phyloP scores from a whole-genome alignment of 1,140 invertebrate species.

The Temnothorax nylanderi region DNA sequence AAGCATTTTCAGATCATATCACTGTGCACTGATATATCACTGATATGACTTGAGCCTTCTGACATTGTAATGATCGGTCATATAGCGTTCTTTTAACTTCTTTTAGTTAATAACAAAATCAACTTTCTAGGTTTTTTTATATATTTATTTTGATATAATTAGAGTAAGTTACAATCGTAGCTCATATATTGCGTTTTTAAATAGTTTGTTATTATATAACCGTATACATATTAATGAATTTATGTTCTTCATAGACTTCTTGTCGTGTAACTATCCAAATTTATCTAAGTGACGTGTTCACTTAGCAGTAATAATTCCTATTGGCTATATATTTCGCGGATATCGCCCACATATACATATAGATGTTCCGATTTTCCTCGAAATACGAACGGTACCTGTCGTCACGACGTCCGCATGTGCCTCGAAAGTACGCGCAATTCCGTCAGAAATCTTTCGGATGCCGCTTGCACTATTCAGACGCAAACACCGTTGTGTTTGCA shows the following conservation, averaged over 20 bases:
- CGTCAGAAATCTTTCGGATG: slow-evolving; percentile 27
- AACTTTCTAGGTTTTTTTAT: too few relatives aligned
- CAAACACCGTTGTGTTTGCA: slow-evolving; percentile 68
- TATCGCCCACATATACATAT: slow-evolving; percentile 61
- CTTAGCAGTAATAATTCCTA: slow-evolving; percentile 26
- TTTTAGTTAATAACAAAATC: neutral
- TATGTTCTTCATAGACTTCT: neutral
- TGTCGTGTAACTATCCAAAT: slow-evolving; percentile 61
- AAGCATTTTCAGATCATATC: neutral
- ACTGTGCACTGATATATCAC: neutral
- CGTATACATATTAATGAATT: neutral
- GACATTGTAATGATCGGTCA: neutral
- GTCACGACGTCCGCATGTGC: neutral
- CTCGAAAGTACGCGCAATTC: slow-evolving; percentile 29
- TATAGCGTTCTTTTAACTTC: neutral
- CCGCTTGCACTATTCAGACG: neutral
- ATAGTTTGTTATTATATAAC: neutral
- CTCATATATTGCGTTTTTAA: neutral
- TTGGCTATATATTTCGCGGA: slow-evolving; percentile 56
- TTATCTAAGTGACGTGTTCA: slow-evolving; percentile 70
- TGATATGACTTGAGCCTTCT: neutral
- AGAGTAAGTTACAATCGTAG: neutral
- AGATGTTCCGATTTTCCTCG: slow-evolving; percentile 69
- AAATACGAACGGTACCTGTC: slow-evolving; percentile 66
- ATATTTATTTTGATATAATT: neutral